Conservation (phyloP, 1,140 invertebrate species). For the Drosophila carrolli region DNA sequence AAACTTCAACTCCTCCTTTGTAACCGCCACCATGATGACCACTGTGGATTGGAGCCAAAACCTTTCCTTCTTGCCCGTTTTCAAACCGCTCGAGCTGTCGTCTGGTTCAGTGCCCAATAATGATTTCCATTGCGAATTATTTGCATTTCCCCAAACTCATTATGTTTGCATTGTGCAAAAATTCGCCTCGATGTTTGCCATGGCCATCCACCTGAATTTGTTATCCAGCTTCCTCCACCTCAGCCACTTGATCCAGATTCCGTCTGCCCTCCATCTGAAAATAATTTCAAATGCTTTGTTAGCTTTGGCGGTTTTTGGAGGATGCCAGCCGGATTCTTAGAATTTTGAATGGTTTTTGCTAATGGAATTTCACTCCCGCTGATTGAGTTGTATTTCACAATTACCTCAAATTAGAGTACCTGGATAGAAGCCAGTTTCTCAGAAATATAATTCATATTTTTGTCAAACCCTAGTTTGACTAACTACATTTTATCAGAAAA, state of each 20-base stretch:
- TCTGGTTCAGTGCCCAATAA: conserved; percentile 72
- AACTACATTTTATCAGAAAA: not conserved
- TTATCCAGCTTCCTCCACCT: not conserved
- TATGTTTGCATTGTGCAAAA: conserved; percentile 72
- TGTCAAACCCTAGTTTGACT: not conserved
- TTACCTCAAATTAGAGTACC: conserved; percentile 13
- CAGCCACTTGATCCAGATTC: conserved; percentile 10
- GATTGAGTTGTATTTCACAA: conserved; percentile 43
- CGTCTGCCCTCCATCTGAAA: conserved; percentile 7
- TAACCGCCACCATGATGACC: conserved; percentile 38
- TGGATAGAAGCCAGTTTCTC: not conserved
- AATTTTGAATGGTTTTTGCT: conserved; percentile 40
- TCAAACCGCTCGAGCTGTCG: conserved; percentile 22
- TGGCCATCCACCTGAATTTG: conserved; percentile 39
- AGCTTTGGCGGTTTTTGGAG: conserved; percentile 11
- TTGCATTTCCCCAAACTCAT: conserved; percentile 78
- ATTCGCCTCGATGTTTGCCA: conserved; percentile 36
- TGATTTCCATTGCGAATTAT: conserved; percentile 78
- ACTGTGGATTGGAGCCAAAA: conserved; percentile 30
- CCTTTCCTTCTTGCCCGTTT: not conserved
- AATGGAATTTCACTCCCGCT: conserved; percentile 44
- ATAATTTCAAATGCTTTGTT: conserved; percentile 32
- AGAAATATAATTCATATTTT: not conserved
- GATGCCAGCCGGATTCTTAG: conserved; percentile 9
- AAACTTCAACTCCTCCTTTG: conserved; percentile 25